phyloP scores from a whole-genome alignment of 2,113 vertebrate genomes.

The Mus spicilegus region DNA sequence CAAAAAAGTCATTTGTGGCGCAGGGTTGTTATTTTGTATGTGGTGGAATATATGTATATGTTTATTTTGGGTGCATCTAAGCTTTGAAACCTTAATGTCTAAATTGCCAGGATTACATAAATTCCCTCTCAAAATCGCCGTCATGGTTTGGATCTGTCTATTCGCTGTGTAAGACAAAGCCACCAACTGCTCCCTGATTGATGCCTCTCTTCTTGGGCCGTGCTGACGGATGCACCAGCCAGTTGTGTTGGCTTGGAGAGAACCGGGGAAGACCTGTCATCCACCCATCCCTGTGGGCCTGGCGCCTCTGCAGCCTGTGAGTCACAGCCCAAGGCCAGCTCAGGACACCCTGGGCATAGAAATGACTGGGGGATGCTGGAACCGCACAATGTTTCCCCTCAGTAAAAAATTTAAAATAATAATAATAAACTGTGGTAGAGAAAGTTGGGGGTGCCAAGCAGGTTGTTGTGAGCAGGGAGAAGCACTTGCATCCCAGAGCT shows the following conservation, averaged over 20 bases:
- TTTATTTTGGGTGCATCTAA: conserved; percentile 64
- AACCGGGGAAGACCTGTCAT: neutral
- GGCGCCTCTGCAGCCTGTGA: conserved; percentile 32
- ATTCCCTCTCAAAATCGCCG: conserved; percentile 79
- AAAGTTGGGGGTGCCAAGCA: conserved; percentile 59
- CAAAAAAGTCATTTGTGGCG: conserved; percentile 17
- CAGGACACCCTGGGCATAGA: conserved; percentile 64
- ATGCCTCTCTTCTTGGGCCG: conserved; percentile 42
- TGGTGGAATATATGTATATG: conserved; percentile 70
- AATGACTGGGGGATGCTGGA: conserved; percentile 53
- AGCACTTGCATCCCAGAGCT: conserved; percentile 18
- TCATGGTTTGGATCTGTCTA: conserved; percentile 72
- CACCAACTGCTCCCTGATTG: neutral
- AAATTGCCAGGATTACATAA: conserved; percentile 79
- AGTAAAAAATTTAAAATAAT: neutral
- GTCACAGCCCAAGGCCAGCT: conserved; percentile 62
- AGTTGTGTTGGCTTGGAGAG: neutral
- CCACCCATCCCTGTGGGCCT: neutral
- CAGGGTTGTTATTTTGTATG: conserved; percentile 66
- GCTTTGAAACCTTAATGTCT: conserved; percentile 75
- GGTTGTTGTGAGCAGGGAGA: conserved; percentile 73
- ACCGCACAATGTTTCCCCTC: conserved; percentile 66
- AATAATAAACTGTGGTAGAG: conserved; percentile 79
- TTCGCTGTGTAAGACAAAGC: conserved; percentile 29
- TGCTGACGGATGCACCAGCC: neutral